Base-by-base conservation (phyloP, 1,140 invertebrate species). In the Saccostrea glomerata region DNA sequence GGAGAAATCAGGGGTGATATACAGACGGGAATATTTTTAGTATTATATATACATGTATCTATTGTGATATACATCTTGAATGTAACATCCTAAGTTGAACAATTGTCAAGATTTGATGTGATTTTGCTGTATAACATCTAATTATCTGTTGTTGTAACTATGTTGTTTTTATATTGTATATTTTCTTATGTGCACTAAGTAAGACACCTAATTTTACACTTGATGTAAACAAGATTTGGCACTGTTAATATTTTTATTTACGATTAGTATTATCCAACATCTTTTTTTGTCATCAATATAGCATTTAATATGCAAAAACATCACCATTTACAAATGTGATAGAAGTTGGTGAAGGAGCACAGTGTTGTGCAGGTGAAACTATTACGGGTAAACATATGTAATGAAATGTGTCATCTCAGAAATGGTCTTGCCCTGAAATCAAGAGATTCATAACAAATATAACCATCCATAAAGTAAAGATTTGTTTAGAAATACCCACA, bases 111-210 rank as follows among this genome's bases (percentile, higher is more conserved):
- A 47, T 47, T 47, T 20, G 58, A 63, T 63, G 17, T 20, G 58
- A 63, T 17, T n/a, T 20, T 63, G 15, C 58, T 63, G 58, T 63
- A 63, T 63, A 20, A 20, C 17, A 63, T 63, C 58, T 63, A 63
- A 17, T 20, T 20, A 6, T 12, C 7, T 11, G 30, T 13, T 73
- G 66, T 77, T 77, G 70, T 77, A 77, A 30, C 70, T 15, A 12
- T 77, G 70, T 77, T 77, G 70, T 77, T 77, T 77, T 30, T 77
- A 12, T 30, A 17, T 30, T 77, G 70, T 77, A 15, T 77, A 30
- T 77, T 30, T 30, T 77, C 30, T 30, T 40, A 25, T 77, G 23
- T 77, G 23, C 15, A 36, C 23, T 36, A 12, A 30, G 30, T 30
- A 77, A 30, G 70, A 77, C 23, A 63, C 58, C n/a, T n/a, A 20